These are phyloP conservation scores for Acrossocheilus fasciatus DNA, from an alignment of 2,797 vertebrate species.

Conservation along the genomic window DNA sequence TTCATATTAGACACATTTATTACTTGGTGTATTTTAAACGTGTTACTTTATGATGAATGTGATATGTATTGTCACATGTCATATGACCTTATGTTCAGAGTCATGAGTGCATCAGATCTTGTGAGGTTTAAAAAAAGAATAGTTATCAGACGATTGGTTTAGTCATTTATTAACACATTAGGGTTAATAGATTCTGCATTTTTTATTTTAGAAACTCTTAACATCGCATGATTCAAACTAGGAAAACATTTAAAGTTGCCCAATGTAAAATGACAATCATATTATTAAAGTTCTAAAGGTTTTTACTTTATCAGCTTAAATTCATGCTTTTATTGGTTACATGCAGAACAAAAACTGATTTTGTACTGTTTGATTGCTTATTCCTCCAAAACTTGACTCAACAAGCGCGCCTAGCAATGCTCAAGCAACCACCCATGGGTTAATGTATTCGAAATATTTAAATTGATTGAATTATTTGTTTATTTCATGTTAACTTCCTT, in stretches of 20 bases:
- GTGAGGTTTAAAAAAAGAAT: background rate
- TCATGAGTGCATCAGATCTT: background rate
- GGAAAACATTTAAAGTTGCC: background rate
- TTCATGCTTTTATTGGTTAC: background rate
- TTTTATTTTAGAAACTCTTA: background rate
- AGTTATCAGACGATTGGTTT: background rate
- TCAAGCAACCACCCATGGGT: background rate
- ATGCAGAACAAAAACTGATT: background rate
- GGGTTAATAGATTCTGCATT: background rate
- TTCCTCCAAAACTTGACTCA: background rate
- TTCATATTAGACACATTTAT: background rate
- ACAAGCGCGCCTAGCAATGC: no score
- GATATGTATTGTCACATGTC: background rate
- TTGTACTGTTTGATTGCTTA: background rate
- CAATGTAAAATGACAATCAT: background rate
- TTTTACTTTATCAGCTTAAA: background rate
- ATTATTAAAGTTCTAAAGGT: background rate
- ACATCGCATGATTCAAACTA: background rate
- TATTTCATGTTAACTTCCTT: background rate
- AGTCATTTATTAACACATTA: background rate
- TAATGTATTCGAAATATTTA: background rate
- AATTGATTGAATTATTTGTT: background rate
- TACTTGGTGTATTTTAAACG: background rate
- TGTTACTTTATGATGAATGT: background rate
- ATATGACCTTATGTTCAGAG: background rate